phyloP scores from a whole-genome alignment of 2,888 invertebrate species.

The Agrochola macilenta region DNA sequence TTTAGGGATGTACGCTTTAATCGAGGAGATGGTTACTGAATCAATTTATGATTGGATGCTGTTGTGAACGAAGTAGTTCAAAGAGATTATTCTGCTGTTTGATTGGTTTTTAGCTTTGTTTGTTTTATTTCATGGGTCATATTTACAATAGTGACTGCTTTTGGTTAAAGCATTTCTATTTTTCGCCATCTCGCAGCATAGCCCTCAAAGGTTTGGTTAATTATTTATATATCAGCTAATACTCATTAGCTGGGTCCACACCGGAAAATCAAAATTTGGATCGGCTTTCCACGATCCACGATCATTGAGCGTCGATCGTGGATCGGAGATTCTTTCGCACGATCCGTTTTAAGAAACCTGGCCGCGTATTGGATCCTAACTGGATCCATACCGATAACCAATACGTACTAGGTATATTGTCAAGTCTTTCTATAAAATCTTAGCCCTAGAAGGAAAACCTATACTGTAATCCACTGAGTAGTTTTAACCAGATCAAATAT shows the following conservation, averaged over 20 bases:
- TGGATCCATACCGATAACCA: too few relatives aligned
- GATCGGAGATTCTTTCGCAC: too few relatives aligned
- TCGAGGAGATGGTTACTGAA: conserved; percentile 17
- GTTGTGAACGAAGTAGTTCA: conserved; percentile 2
- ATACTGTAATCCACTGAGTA: background rate
- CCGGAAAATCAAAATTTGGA: too few relatives aligned
- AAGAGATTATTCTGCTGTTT: conserved; percentile 1
- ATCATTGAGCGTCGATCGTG: too few relatives aligned
- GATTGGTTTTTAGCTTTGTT: conserved; percentile 1
- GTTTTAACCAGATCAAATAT: background rate
- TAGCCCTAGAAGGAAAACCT: background rate
- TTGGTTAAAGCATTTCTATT: background rate
- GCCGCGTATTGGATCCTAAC: too few relatives aligned
- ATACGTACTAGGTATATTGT: background rate
- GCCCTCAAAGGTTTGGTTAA: background rate
- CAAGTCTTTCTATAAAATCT: background rate
- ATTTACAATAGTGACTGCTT: background rate
- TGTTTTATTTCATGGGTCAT: background rate
- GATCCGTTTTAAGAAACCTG: too few relatives aligned
- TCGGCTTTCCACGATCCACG: too few relatives aligned
- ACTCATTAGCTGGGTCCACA: too few relatives aligned
- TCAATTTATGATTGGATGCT: conserved; percentile 47
- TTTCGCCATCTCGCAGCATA: background rate
- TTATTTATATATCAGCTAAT: background rate
- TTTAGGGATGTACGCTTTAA: conserved; percentile 49